Percentiles rank a stretch among this genome's conserved stretches.
Conservation (phyloP, 2,113 vertebrate species). For the Catharus minimus region DNA sequence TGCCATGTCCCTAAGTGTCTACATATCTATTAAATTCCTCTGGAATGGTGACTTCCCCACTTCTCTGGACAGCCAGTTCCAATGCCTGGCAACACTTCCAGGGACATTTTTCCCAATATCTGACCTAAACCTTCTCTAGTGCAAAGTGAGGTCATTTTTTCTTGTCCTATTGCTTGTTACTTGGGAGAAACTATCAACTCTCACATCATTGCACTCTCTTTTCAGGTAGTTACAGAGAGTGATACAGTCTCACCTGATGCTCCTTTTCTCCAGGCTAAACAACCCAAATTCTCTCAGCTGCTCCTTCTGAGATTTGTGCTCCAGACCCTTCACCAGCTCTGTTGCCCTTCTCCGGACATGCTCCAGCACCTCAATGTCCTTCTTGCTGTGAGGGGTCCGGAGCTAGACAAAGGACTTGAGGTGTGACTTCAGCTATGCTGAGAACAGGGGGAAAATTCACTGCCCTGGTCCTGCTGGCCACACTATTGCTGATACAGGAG, state of each 20-base stretch:
- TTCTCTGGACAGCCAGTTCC: not conserved
- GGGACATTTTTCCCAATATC: not conserved
- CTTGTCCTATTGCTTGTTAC: not conserved
- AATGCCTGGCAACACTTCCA: not conserved
- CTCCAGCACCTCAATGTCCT: not conserved
- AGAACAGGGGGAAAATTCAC: not conserved
- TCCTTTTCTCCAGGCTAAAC: not conserved
- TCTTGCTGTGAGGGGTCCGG: accelerated
- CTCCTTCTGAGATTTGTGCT: not conserved
- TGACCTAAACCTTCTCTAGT: not conserved
- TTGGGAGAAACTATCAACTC: not conserved
- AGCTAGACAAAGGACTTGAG: not conserved
- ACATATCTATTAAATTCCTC: not conserved
- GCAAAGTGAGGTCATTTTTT: not conserved
- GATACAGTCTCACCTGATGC: too few species aligned
- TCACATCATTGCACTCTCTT: not conserved
- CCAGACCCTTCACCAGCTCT: not conserved
- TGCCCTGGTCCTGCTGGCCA: not conserved
- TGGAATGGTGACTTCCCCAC: not conserved
- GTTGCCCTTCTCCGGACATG: accelerated
- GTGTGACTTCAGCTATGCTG: accelerated
- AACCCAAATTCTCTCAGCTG: accelerated
- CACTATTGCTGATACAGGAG: too few species aligned
- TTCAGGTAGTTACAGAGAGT: not conserved
- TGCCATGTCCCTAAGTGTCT: too few species aligned